These are phyloP conservation scores for Crocidura indochinensis DNA, from an alignment of 2,797 vertebrate species.

Conservation along the genomic window DNA sequence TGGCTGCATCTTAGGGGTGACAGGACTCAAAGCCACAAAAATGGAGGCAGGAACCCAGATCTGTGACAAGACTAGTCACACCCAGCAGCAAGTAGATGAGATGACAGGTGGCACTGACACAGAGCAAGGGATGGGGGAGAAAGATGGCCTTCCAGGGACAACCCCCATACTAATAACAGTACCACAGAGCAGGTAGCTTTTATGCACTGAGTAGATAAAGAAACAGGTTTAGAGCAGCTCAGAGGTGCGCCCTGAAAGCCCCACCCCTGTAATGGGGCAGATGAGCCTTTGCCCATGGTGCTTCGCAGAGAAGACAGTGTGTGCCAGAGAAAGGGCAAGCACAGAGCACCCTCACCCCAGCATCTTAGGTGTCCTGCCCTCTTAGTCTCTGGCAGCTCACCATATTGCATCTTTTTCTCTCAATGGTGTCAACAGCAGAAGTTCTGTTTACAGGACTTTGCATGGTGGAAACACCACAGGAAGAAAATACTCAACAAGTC, in stretches of 20 bases:
- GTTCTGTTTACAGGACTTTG: neutral
- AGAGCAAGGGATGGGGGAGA: neutral
- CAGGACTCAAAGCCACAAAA: neutral
- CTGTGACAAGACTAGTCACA: neutral
- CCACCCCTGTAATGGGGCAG: neutral
- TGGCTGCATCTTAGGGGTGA: too few species aligned
- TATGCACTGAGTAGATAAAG: too few species aligned
- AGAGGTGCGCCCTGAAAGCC: too few species aligned
- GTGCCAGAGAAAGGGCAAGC: too few species aligned
- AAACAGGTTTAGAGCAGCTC: too few species aligned
- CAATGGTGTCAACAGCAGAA: neutral
- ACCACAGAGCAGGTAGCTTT: too few species aligned
- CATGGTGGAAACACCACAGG: neutral
- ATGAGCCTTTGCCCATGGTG: neutral
- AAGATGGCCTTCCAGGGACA: too few species aligned
- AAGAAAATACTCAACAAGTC: slow-evolving; percentile 66
- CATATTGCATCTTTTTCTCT: slow-evolving; percentile 54
- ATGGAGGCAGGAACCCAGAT: neutral
- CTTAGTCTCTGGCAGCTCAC: neutral
- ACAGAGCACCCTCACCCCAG: neutral
- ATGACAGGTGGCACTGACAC: neutral
- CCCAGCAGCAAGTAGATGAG: neutral
- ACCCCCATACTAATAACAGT: too few species aligned
- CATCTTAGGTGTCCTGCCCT: neutral
- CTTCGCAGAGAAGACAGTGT: slow-evolving; percentile 1